Conservation (phyloP, 2,888 invertebrate species). For the Andrena fulva region DNA sequence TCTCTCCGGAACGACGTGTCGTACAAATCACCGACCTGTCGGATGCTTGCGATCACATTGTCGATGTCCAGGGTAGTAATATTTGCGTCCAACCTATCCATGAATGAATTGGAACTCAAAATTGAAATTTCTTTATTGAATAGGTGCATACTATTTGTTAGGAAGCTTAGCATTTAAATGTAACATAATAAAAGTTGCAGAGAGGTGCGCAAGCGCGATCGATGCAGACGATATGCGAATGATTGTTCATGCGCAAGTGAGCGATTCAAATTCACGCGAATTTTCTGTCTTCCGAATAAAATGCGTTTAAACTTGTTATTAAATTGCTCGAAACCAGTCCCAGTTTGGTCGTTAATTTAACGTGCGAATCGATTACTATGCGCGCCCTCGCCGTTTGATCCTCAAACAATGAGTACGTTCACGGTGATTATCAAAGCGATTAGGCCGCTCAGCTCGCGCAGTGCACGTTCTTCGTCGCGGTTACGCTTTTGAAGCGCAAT, state of each 20-base stretch:
- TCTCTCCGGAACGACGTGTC: slow-evolving; percentile 35
- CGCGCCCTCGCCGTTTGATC: background rate
- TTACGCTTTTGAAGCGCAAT: slow-evolving; percentile 30
- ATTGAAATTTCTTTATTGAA: background rate
- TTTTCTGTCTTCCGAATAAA: too few relatives aligned
- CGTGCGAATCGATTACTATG: slow-evolving; percentile 28
- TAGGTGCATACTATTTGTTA: too few relatives aligned
- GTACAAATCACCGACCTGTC: slow-evolving; percentile 70
- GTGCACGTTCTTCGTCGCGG: slow-evolving; percentile 16
- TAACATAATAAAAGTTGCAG: too few relatives aligned
- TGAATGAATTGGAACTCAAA: background rate
- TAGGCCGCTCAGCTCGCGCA: slow-evolving; percentile 14
- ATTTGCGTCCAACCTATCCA: slow-evolving; percentile 54
- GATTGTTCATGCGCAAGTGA: too few relatives aligned
- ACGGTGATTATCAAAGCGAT: slow-evolving; percentile 49
- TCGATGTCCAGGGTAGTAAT: slow-evolving; percentile 52
- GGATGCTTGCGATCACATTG: slow-evolving; percentile 55
- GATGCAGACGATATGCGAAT: too few relatives aligned
- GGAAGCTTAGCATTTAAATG: too few relatives aligned
- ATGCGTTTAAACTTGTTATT: slow-evolving; percentile 21
- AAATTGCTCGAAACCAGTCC: slow-evolving; percentile 33
- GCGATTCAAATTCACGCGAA: too few relatives aligned
- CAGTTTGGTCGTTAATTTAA: slow-evolving; percentile 29
- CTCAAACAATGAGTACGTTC: slow-evolving; percentile 18
- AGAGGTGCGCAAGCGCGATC: background rate